These are phyloP conservation scores for Pinna nobilis DNA, from an alignment of 1,140 invertebrate genomes.

Conservation along the genomic window DNA sequence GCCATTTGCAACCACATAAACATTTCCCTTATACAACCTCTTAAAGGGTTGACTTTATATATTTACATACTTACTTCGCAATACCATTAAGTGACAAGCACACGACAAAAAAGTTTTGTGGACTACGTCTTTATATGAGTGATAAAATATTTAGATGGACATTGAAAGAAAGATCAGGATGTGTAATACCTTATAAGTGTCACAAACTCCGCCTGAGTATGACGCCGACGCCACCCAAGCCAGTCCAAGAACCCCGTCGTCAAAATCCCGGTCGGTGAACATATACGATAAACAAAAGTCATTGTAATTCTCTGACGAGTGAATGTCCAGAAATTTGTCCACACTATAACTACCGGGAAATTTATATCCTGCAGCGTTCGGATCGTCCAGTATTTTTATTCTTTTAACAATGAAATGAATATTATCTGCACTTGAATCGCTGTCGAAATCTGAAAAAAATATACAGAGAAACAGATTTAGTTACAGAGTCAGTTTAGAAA, in stretches of 20 bases:
- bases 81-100: too few species aligned
- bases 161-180: too few species aligned
- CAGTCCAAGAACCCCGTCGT: slow-evolving; percentile 95
- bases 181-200: slow-evolving; percentile 76
- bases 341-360: slow-evolving; percentile 95
- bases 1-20: too few species aligned
- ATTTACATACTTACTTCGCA: too few species aligned
- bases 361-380: slow-evolving; percentile 89
- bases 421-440: slow-evolving; percentile 91
- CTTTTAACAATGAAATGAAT: slow-evolving; percentile 98
- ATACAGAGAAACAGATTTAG: neutral
- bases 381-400: slow-evolving; percentile 92
- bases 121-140: too few species aligned
- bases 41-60: too few species aligned
- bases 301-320: slow-evolving; percentile 96
- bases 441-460: slow-evolving; percentile 87
- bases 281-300: slow-evolving; percentile 98
- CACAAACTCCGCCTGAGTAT: slow-evolving; percentile 97
- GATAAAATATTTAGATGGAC: too few species aligned
- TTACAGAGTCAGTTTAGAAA: neutral
- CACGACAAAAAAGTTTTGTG: too few species aligned
- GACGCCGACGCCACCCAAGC: slow-evolving; percentile 92
- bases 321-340: slow-evolving; percentile 97
- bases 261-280: slow-evolving; percentile 98
- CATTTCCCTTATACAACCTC: too few species aligned